Base-by-base conservation (phyloP, 2,888 invertebrate species). In the Phanerotoma sp. region DNA sequence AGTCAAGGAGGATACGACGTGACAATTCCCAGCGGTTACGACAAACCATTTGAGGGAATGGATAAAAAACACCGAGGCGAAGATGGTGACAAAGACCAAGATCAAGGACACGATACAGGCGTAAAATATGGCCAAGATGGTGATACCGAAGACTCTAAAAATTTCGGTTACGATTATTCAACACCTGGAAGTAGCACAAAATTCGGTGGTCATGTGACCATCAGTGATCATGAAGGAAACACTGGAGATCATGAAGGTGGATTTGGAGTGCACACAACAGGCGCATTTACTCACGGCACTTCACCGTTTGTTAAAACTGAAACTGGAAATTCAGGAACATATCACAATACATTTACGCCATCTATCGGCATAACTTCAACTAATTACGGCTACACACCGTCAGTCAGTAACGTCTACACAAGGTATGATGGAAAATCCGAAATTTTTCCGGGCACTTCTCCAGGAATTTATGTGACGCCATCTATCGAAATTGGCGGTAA, bases 81-180 rank as follows among this genome's bases (percentile, higher is more conserved):
- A 18, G 35, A 33, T 21, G 56, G 50, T 18, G 57, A 30, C 21
- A 58, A 32, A 38, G 58, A 61, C 41, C 30, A 30, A 9, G 30
- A 30, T 30, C 30, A 9, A 11, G 30, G n/a, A 30, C 9, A 30
- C n/a, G 11, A 49, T 28, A 59, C 45, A 44, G 11, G 50, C 18
- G n/a, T n/a, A n/a, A n/a, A n/a, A n/a, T n/a, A n/a, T n/a, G n/a
- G n/a, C n/a, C n/a, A n/a, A n/a, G n/a, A n/a, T n/a, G n/a, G n/a
- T n/a, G n/a, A n/a, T n/a, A n/a, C n/a, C n/a, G n/a, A n/a, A n/a
- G n/a, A n/a, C n/a, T n/a, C n/a, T n/a, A n/a, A n/a, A n/a, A n/a
- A n/a, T n/a, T n/a, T n/a, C n/a, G n/a, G n/a, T n/a, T n/a, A n/a
- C n/a, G n/a, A n/a, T n/a, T n/a, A n/a, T n/a, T n/a, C n/a, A n/a